These are phyloP conservation scores for Acanthochromis polyacanthus DNA, from an alignment of 2,113 vertebrate genomes.

Conservation along the genomic window DNA sequence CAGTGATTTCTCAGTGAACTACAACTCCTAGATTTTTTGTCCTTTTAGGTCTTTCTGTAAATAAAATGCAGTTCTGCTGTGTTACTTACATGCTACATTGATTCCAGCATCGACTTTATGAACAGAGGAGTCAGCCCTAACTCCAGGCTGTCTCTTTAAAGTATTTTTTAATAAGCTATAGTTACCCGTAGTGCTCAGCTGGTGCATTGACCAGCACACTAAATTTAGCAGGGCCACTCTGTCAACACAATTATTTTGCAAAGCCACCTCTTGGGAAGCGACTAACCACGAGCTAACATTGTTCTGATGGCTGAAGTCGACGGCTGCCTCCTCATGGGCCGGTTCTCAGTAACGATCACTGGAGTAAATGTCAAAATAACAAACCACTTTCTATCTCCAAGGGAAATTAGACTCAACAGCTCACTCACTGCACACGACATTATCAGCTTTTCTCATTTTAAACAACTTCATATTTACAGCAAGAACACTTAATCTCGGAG, in stretches of 20 bases:
- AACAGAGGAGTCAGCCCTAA: background rate
- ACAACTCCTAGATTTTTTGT: too few relatives aligned
- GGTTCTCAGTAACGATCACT: background rate
- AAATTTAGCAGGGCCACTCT: conserved; percentile 14
- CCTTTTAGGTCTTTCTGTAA: too few relatives aligned
- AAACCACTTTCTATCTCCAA: background rate
- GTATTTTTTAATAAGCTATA: background rate
- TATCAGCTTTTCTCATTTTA: background rate
- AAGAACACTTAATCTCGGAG: background rate
- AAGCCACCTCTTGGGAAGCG: background rate
- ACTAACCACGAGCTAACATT: conserved; percentile 20
- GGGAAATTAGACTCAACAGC: background rate
- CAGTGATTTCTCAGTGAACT: too few relatives aligned
- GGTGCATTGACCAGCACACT: background rate
- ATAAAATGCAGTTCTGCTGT: too few relatives aligned
- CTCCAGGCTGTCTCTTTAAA: background rate
- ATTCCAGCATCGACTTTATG: too few relatives aligned
- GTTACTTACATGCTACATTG: too few relatives aligned
- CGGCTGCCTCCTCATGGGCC: background rate
- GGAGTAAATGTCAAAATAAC: conserved; percentile 9
- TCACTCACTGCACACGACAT: too few relatives aligned
- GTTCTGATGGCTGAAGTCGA: background rate
- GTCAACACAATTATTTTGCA: conserved; percentile 38
- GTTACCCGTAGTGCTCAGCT: background rate
- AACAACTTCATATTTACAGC: background rate